These are phyloP conservation scores for Scortum barcoo DNA, from an alignment of 2,113 vertebrate genomes.

Conservation along the genomic window DNA sequence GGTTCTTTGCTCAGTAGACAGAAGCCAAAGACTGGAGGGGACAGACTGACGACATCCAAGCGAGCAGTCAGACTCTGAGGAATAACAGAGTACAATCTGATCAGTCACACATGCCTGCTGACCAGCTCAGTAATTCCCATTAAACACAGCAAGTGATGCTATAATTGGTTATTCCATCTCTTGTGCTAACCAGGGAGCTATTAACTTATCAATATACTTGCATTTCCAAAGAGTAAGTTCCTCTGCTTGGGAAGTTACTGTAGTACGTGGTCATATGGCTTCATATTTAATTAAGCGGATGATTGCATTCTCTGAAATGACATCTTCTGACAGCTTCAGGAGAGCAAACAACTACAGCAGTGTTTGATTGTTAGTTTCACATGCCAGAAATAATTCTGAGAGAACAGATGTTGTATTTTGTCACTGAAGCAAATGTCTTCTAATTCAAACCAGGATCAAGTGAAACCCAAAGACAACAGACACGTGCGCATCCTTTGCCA, in stretches of 20 bases:
- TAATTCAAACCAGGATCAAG: slow-evolving; percentile 7
- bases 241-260: neutral
- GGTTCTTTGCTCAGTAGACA: slow-evolving; percentile 23
- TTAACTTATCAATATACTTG: neutral
- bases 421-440: neutral
- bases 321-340: neutral
- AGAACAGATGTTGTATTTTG: slow-evolving; percentile 6
- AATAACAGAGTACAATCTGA: neutral
- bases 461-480: neutral
- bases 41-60: neutral
- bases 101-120: neutral
- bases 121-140: neutral
- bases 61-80: slow-evolving; percentile 7
- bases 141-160: neutral
- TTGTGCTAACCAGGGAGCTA: neutral
- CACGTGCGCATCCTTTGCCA: neutral
- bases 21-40: slow-evolving; percentile 12
- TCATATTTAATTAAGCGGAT: slow-evolving; percentile 5
- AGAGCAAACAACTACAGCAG: neutral
- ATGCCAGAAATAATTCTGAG: neutral
- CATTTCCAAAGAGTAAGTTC: neutral
- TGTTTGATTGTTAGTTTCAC: slow-evolving; percentile 1
- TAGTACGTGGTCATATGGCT: neutral
- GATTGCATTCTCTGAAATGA: slow-evolving; percentile 3
- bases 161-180: neutral